Evolutionary conservation across 2,888 invertebrate genomes (phyloP).

Genomic region (Spicauda simplicius): DNA sequence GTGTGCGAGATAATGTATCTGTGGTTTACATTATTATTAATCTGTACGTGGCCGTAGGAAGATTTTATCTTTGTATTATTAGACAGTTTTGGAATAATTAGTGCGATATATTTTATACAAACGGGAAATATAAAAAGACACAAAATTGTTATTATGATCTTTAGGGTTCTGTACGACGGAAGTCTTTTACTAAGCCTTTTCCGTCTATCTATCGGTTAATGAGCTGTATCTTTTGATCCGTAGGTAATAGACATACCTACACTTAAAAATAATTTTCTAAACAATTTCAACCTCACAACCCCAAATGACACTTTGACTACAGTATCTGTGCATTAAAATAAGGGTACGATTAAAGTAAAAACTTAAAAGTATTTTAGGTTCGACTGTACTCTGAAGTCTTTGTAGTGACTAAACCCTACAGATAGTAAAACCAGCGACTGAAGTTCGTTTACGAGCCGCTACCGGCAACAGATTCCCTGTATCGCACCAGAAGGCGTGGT

Average conservation of each 20-base stretch:
- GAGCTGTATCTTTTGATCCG: too few species aligned
- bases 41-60: neutral
- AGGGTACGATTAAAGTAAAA: neutral
- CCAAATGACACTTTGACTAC: too few species aligned
- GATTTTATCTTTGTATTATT: neutral
- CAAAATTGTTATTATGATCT: too few species aligned
- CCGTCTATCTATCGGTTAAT: too few species aligned
- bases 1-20: slow-evolving; percentile 7
- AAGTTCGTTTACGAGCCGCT: slow-evolving; percentile 63
- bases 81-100: neutral
- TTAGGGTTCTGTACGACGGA: too few species aligned
- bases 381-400: slow-evolving; percentile 48
- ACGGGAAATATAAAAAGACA: too few species aligned
- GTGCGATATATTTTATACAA: neutral
- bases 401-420: slow-evolving; percentile 64
- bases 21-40: neutral
- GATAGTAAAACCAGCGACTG: slow-evolving; percentile 70
- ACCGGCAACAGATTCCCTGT: slow-evolving; percentile 67
- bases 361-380: too few species aligned
- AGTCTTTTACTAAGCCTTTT: too few species aligned
- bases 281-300: too few species aligned
- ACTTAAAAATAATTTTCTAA: too few species aligned
- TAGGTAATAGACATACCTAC: too few species aligned
- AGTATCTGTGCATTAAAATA: neutral
- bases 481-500: slow-evolving; percentile 50